Percentiles rank a stretch among this genome's conserved stretches.
Evolutionary conservation across 2,113 vertebrate genomes (phyloP).

Genomic region (Megalops atlanticus): DNA sequence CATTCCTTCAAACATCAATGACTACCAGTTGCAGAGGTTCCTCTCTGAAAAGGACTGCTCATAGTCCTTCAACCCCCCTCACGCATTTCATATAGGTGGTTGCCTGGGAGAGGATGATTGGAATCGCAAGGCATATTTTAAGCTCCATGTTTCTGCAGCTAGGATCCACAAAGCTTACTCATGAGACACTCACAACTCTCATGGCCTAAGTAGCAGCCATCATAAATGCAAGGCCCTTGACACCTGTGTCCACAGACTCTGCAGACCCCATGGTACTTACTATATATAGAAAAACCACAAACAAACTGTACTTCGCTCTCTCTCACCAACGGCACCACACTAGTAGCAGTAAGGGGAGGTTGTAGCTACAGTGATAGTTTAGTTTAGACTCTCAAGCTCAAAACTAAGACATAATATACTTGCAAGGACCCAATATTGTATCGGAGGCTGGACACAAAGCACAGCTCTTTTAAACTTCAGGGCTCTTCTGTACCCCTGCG

Average conservation of each 20-base stretch:
- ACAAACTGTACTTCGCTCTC: too few species aligned
- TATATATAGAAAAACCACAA: too few species aligned
- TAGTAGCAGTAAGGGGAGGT: too few species aligned
- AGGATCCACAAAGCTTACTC: neutral
- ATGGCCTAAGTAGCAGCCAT: neutral
- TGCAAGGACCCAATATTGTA: too few species aligned
- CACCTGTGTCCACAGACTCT: conserved; percentile 5
- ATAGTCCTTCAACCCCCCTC: neutral
- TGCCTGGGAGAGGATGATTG: neutral
- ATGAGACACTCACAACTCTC: conserved; percentile 3
- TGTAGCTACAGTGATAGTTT: too few species aligned
- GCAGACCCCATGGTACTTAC: conserved; percentile 11
- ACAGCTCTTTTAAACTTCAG: too few species aligned
- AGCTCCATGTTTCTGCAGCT: neutral
- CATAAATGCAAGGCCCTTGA: conserved; percentile 25
- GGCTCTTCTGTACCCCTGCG: too few species aligned
- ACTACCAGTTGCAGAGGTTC: neutral
- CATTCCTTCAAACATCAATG: conserved; percentile 28
- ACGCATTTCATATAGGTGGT: neutral
- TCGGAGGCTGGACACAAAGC: too few species aligned
- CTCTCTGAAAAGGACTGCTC: neutral
- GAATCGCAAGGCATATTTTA: neutral
- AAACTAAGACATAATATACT: too few species aligned
- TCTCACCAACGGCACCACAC: too few species aligned
- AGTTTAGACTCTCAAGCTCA: too few species aligned